Percentiles rank a stretch among this genome's conserved stretches.
phyloP scores from a whole-genome alignment of 2,113 vertebrate species.

The Stegostoma tigrinum region DNA sequence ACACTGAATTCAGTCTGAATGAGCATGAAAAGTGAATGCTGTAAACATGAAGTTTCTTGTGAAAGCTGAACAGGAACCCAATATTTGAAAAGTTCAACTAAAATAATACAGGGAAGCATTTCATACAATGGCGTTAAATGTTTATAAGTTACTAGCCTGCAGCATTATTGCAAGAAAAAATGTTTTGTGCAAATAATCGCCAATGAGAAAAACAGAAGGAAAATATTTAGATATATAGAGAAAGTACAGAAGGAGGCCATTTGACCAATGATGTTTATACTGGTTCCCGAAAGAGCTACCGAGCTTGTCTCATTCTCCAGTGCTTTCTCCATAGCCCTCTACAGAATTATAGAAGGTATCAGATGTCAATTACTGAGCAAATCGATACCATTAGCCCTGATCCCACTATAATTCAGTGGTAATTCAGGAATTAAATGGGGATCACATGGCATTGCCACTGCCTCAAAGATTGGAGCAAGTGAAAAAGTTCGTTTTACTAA shows the following conservation, averaged over 20 bases:
- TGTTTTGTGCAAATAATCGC: not conserved
- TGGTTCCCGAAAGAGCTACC: no score
- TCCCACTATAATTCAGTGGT: no score
- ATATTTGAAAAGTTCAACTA: not conserved
- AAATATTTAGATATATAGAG: not conserved
- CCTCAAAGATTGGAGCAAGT: no score
- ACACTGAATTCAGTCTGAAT: not conserved
- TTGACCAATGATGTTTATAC: no score
- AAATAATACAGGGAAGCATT: not conserved
- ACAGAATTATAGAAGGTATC: no score
- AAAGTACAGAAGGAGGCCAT: not conserved
- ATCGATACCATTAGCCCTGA: no score
- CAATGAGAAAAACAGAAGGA: not conserved
- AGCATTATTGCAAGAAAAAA: not conserved
- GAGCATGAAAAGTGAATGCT: not conserved
- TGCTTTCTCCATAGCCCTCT: no score
- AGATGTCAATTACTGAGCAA: no score
- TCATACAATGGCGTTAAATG: not conserved
- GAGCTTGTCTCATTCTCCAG: no score
- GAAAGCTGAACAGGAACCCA: not conserved
- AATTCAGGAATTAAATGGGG: no score
- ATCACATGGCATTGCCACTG: no score
- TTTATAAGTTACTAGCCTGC: not conserved
- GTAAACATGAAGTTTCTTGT: not conserved
- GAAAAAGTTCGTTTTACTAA: not conserved